These are phyloP conservation scores for Aricia artaxerxes DNA, from an alignment of 2,888 invertebrate species.

Conservation along the genomic window DNA sequence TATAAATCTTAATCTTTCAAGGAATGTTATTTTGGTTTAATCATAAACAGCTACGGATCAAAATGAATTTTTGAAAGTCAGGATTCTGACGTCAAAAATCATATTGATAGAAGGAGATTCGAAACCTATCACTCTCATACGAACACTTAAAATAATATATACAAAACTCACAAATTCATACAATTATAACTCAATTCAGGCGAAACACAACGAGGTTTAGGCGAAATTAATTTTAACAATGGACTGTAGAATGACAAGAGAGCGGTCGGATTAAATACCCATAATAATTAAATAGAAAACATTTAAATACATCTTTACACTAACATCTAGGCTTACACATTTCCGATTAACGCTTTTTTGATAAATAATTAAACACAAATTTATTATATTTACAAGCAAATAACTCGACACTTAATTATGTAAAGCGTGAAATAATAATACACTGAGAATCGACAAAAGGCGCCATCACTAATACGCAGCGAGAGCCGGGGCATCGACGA, in stretches of 20 bases:
- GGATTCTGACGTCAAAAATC: conserved; percentile 51
- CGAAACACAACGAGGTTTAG: conserved; percentile 49
- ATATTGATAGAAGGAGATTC: conserved; percentile 72
- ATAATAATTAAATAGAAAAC: conserved; percentile 77
- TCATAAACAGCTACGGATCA: conserved; percentile 30
- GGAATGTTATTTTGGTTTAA: conserved; percentile 33
- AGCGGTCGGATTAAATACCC: conserved; percentile 77
- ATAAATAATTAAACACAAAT: conserved; percentile 78
- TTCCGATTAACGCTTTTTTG: conserved; percentile 70
- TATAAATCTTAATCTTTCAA: conserved; percentile 27
- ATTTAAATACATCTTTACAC: conserved; percentile 80
- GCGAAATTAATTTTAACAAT: conserved; percentile 61
- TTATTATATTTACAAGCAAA: conserved; percentile 79
- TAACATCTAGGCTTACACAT: conserved; percentile 77
- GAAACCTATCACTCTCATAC: conserved; percentile 75
- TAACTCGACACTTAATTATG: conserved; percentile 73
- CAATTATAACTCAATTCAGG: conserved; percentile 56
- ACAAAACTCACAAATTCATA: conserved; percentile 75
- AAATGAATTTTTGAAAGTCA: conserved; percentile 36
- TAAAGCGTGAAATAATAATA: conserved; percentile 80
- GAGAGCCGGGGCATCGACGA: conserved; percentile 64
- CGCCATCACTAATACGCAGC: conserved; percentile 73
- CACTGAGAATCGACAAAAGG: conserved; percentile 80
- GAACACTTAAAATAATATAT: conserved; percentile 78
- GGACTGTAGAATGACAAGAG: conserved; percentile 73